phyloP scores from a whole-genome alignment of 1,140 invertebrate genomes.

The Heterodera carotae region DNA sequence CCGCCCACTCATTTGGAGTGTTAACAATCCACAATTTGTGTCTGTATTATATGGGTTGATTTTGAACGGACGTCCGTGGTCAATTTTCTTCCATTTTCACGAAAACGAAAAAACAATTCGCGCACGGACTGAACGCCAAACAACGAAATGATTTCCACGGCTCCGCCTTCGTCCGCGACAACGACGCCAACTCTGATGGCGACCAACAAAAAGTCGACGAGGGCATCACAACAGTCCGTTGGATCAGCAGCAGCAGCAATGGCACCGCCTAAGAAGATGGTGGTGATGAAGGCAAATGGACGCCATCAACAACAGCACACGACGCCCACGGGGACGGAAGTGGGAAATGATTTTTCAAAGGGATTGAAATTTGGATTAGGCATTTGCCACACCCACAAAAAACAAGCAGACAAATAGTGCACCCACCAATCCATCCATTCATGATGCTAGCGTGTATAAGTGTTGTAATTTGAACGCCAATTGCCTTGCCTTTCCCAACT shows the following conservation, averaged over 20 bases:
- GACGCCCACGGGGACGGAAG: neutral
- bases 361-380: neutral
- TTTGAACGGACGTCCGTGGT: neutral
- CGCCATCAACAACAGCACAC: neutral
- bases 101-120: too few species aligned
- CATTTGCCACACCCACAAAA: neutral
- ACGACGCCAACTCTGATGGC: neutral
- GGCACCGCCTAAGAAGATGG: neutral
- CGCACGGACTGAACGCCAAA: neutral
- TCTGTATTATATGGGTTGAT: neutral
- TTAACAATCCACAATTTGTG: neutral
- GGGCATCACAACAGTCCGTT: neutral
- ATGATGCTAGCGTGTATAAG: too few species aligned
- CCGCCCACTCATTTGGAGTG: neutral
- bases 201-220: neutral
- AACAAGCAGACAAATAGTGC: neutral
- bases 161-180: neutral
- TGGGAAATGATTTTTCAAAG: neutral
- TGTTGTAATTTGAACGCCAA: too few species aligned
- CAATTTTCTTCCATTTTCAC: neutral
- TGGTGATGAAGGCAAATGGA: neutral
- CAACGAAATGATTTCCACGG: neutral
- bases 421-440: too few species aligned
- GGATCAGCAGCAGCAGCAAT: neutral
- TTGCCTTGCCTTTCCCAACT: too few species aligned